These are phyloP conservation scores for Apodemus sylvaticus DNA, from an alignment of 2,113 vertebrate genomes.

Conservation along the genomic window DNA sequence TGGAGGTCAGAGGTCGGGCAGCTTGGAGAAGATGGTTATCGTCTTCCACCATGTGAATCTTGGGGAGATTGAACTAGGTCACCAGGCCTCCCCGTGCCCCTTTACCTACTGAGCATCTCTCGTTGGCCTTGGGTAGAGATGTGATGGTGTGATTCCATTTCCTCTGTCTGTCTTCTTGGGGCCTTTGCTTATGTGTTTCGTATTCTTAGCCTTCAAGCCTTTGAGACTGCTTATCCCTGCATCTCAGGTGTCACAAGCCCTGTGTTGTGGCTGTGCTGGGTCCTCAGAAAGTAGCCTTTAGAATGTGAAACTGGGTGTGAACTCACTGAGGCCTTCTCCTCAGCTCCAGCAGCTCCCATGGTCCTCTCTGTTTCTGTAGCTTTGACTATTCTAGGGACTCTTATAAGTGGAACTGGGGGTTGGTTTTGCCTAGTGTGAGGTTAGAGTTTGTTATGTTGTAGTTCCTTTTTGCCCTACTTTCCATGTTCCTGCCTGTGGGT, in stretches of 20 bases:
- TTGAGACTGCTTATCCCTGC: background rate
- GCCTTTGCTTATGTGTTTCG: background rate
- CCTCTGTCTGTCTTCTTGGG: no score
- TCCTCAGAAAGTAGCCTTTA: background rate
- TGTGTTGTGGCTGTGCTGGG: background rate
- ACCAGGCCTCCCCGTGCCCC: background rate
- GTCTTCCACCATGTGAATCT: background rate
- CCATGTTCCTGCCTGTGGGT: background rate
- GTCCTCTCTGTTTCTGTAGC: background rate
- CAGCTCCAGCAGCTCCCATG: background rate
- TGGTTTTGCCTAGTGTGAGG: background rate
- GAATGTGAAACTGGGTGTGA: background rate
- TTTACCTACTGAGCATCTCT: background rate
- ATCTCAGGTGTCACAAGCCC: background rate
- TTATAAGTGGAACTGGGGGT: background rate
- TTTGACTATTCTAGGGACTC: background rate
- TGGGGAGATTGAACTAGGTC: background rate
- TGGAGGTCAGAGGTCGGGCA: background rate
- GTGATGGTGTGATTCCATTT: fast-evolving
- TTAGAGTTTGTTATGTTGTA: no score
- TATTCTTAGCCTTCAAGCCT: background rate
- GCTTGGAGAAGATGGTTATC: background rate
- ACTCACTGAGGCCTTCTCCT: no score
- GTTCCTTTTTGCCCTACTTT: background rate
- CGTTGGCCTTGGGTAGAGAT: background rate